Percentiles rank a stretch among this genome's conserved stretches.
Evolutionary conservation across 1,140 invertebrate genomes (phyloP).

Genomic region (Papilio xuthus): DNA sequence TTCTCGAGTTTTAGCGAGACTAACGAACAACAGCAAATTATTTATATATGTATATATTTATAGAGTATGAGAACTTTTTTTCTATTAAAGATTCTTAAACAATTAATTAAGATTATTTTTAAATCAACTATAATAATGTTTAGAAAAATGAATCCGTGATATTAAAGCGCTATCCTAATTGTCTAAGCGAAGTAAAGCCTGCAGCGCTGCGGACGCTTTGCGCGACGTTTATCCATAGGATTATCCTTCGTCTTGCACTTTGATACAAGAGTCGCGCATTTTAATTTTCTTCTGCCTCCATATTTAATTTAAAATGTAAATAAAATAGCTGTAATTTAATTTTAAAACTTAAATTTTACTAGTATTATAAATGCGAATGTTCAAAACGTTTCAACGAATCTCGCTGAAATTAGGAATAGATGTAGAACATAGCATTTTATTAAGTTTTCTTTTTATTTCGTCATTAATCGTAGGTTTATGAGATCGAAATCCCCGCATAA

Average conservation of each 20-base stretch:
- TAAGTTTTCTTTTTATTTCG: too few species aligned
- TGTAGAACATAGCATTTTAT: background rate
- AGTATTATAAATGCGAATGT: too few species aligned
- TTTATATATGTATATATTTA: too few species aligned
- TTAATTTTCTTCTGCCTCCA: background rate
- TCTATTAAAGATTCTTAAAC: background rate
- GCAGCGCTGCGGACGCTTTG: background rate
- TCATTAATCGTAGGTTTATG: too few species aligned
- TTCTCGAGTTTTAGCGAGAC: too few species aligned
- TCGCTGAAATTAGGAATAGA: too few species aligned
- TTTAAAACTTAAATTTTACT: too few species aligned
- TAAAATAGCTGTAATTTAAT: background rate
- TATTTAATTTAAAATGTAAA: background rate
- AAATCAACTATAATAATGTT: background rate
- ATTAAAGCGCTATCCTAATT: background rate
- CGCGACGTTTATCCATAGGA: slow-evolving; percentile 8
- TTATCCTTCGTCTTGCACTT: slow-evolving; percentile 10
- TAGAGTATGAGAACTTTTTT: too few species aligned
- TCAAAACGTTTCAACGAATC: too few species aligned
- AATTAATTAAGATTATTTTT: background rate
- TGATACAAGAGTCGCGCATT: background rate
- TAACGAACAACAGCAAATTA: too few species aligned
- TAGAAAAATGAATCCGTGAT: background rate
- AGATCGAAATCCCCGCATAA: background rate
- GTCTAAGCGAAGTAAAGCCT: background rate